Conservation (phyloP, 1,140 invertebrate genomes). For the Aculops lycopersici region DNA sequence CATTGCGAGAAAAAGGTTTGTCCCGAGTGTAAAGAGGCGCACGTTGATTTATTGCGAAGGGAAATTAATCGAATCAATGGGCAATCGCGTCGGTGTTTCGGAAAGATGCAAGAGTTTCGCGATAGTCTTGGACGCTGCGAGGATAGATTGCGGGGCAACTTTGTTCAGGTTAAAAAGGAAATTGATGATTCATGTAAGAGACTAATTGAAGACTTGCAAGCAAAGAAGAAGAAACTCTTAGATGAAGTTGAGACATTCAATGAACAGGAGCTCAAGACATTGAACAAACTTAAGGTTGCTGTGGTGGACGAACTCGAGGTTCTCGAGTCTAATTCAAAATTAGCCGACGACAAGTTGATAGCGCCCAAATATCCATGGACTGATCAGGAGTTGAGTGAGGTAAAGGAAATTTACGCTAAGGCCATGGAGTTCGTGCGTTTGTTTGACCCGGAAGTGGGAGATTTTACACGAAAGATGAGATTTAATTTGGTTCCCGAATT, state of each 20-base stretch:
- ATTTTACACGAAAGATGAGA: constrained; percentile 46
- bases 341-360: constrained; percentile 71
- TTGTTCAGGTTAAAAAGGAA: constrained; percentile 49
- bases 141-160: constrained; percentile 44
- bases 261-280: constrained; percentile 39
- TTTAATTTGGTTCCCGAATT: constrained; percentile 58
- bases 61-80: constrained; percentile 54
- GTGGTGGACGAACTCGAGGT: constrained; percentile 64
- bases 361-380: constrained; percentile 24
- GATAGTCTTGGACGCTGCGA: constrained; percentile 51
- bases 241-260: constrained; percentile 61
- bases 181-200: constrained; percentile 63
- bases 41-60: constrained; percentile 69
- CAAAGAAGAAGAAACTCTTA: constrained; percentile 51
- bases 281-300: constrained; percentile 59
- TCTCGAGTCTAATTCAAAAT: constrained; percentile 70
- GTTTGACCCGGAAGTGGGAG: constrained; percentile 53
- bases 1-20: constrained; percentile 78
- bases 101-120: constrained; percentile 48
- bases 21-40: constrained; percentile 56
- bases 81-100: constrained; percentile 41
- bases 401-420: constrained; percentile 70
- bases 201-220: constrained; percentile 46
- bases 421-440: constrained; percentile 61
- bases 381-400: constrained; percentile 33